Base-by-base conservation (phyloP, 1,140 invertebrate species). In the Drosophila melanica region DNA sequence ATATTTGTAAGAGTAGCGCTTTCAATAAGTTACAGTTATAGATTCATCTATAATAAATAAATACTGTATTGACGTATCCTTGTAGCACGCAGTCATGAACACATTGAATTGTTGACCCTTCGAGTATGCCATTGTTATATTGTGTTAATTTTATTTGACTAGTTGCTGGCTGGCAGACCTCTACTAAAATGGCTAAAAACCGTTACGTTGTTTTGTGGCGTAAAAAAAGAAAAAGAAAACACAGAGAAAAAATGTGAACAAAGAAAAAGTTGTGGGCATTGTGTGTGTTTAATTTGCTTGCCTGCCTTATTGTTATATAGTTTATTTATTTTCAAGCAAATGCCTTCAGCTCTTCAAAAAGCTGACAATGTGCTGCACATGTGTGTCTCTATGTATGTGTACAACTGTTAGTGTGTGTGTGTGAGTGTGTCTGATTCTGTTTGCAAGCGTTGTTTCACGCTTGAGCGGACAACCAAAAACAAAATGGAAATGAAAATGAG, bases 391-490 rank as follows among this genome's bases (percentile, higher is more conserved):
- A 8, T n/a, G 20, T 50, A 14, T 65, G 10, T 44, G n/a, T n/a
- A 0, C 4, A 4, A 3, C 2, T 27, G 30, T 33, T 1, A 5
- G 47, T n/a, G 54, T 58, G 33, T 72, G 54, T 47, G 54, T 11
- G 20, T 27, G 58, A 7, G 23, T 55, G 14, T 35, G 10, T 59
- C 44, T 59, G 16, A 20, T 20, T 67, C 67, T 86, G 82, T 67
- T 74, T 58, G 75, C 78, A 76, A 89, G 79, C 67, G 65, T 76
- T 82, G 84, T 86, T 86, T 86, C 51, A 86, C 64, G 84, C 82
- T 76, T 82, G 79, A 86, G 67, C 63, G 78, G 35, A 58, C 76
- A 70, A 48, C 75, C 62, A 66, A 79, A 71, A 67, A 57, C 44
- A 59, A 54, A 55, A 41, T 41, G 53, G 39, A 69, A 70, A 75